phyloP scores from a whole-genome alignment of 2,113 vertebrate species.

The Gasterosteus nipponicus region DNA sequence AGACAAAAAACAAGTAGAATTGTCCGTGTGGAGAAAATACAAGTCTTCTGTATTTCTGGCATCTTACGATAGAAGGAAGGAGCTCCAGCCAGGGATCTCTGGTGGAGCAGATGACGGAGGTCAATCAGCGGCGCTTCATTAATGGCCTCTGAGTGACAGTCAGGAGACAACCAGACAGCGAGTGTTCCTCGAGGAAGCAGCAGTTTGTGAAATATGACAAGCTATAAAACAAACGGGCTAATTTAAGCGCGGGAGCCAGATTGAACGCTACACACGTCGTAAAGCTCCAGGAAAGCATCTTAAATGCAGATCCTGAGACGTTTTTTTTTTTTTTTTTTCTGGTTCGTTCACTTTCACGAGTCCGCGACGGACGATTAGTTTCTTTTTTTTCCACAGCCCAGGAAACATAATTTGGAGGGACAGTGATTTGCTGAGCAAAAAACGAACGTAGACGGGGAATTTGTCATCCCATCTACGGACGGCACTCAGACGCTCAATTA shows the following conservation, averaged over 20 bases:
- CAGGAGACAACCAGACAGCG: slow-evolving; percentile 45
- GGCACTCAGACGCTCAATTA: slow-evolving; percentile 47
- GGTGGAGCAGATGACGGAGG: slow-evolving; percentile 12
- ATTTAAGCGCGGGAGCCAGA: slow-evolving; percentile 44
- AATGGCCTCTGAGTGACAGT: slow-evolving; percentile 61
- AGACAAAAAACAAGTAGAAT: slow-evolving; percentile 29
- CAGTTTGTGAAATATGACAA: slow-evolving; percentile 52
- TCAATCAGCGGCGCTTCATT: slow-evolving; percentile 53
- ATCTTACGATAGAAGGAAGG: background rate
- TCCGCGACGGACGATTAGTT: background rate
- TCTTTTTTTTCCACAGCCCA: background rate
- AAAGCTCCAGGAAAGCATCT: slow-evolving; percentile 35
- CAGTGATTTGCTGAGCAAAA: slow-evolving; percentile 56
- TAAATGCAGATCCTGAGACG: slow-evolving; percentile 38
- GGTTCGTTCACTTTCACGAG: slow-evolving; percentile 16
- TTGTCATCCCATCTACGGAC: slow-evolving; percentile 58
- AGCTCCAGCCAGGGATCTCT: background rate
- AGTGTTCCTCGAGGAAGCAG: slow-evolving; percentile 25
- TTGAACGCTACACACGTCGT: slow-evolving; percentile 42
- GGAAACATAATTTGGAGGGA: slow-evolving; percentile 54
- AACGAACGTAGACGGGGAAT: slow-evolving; percentile 55
- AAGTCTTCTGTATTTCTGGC: background rate
- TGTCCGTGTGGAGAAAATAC: background rate
- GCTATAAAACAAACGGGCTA: slow-evolving; percentile 56
- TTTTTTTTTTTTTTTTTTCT: slow-evolving; percentile 1